phyloP scores from a whole-genome alignment of 2,113 vertebrate species.

The Pedetes capensis region DNA sequence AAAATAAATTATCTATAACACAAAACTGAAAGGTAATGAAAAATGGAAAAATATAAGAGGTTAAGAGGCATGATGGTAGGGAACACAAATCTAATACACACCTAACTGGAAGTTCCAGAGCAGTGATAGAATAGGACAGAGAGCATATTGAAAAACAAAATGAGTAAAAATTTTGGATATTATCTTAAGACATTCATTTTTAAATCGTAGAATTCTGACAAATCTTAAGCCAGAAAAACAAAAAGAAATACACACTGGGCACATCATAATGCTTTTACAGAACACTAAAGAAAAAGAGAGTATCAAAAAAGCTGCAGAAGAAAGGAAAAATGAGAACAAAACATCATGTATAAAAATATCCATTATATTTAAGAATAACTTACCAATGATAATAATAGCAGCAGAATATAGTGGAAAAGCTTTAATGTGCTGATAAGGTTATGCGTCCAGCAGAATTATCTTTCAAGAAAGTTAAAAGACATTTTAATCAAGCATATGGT shows the following conservation, averaged over 20 bases:
- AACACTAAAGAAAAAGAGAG: not conserved
- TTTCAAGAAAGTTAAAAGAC: constrained; percentile 33
- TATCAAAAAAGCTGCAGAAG: not conserved
- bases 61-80: not conserved
- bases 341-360: not conserved
- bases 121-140: not conserved
- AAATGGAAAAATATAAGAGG: not conserved
- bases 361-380: not conserved
- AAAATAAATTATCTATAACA: not conserved
- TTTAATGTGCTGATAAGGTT: not conserved
- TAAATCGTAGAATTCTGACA: not conserved
- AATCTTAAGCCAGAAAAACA: not conserved
- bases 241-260: not conserved
- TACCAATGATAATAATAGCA: not conserved
- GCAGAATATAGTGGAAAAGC: not conserved
- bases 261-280: not conserved
- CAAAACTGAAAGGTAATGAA: constrained; percentile 10
- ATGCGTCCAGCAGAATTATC: not conserved
- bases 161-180: not conserved
- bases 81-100: not conserved
- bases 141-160: not conserved
- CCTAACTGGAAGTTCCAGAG: not conserved
- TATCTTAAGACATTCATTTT: not conserved
- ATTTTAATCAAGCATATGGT: not conserved
- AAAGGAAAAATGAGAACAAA: not conserved